phyloP scores from a whole-genome alignment of 2,113 vertebrate species.

The Isichthys henryi region DNA sequence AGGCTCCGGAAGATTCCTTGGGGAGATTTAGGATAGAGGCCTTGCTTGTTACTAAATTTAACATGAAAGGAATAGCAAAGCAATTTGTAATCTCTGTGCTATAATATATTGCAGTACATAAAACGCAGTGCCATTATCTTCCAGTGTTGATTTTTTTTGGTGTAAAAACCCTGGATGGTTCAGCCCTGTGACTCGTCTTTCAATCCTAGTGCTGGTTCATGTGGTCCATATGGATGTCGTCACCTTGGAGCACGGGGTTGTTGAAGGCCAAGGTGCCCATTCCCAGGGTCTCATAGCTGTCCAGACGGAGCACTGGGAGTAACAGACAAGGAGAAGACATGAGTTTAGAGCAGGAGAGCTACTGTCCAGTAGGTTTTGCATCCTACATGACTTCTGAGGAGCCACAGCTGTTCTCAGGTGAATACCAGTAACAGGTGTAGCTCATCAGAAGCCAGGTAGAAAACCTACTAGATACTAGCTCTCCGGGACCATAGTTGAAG shows the following conservation, averaged over 20 bases:
- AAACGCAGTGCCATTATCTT: background rate
- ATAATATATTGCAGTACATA: background rate
- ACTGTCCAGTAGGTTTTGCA: too few species aligned
- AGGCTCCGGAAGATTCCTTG: background rate
- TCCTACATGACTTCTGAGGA: too few species aligned
- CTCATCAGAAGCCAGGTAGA: too few species aligned
- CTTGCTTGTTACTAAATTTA: background rate
- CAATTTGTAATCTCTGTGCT: background rate
- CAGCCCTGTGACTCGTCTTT: background rate
- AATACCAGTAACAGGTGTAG: too few species aligned
- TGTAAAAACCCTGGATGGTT: background rate
- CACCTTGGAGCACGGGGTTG: slow-evolving; percentile 54
- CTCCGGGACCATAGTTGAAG: too few species aligned
- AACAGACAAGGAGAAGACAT: slow-evolving; percentile 4
- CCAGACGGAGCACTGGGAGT: slow-evolving; percentile 70
- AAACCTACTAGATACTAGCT: too few species aligned
- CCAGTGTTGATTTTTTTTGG: background rate
- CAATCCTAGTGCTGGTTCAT: slow-evolving; percentile 21
- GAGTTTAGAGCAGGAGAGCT: too few species aligned
- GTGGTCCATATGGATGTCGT: slow-evolving; percentile 62
- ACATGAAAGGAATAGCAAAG: background rate
- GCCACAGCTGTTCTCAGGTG: too few species aligned
- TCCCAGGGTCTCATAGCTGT: slow-evolving; percentile 58
- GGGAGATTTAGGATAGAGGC: background rate
- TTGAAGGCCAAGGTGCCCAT: slow-evolving; percentile 55